A percentile compares a stretch with the other conserved stretches of the same genome.
Conservation (phyloP, 2,113 vertebrate species). For the Emydocephalus ijimae region DNA sequence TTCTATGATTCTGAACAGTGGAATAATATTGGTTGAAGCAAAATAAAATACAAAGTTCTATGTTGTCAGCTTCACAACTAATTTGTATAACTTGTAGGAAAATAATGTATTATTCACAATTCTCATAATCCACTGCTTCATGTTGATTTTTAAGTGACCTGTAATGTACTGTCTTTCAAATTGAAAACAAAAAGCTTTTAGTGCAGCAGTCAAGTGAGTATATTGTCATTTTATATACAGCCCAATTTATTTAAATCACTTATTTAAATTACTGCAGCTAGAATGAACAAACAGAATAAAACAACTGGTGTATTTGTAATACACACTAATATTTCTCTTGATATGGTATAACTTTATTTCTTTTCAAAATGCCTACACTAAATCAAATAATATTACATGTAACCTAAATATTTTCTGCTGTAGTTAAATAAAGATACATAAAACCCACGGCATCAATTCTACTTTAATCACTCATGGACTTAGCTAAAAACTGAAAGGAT, state of each 20-base stretch:
- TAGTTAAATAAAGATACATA: neutral
- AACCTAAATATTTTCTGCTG: neutral
- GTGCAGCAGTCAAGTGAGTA: neutral
- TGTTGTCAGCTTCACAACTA: neutral
- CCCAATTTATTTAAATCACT: neutral
- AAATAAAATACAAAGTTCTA: slow-evolving; percentile 1
- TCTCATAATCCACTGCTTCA: neutral
- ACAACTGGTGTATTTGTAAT: slow-evolving; percentile 1
- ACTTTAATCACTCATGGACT: rapidly evolving
- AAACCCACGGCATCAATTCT: rapidly evolving
- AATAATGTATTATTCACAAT: neutral
- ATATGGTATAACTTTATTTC: neutral
- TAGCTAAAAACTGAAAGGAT: neutral
- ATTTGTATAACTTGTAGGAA: neutral
- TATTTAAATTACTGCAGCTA: neutral
- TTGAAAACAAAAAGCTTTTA: neutral
- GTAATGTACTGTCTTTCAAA: neutral
- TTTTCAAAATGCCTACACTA: neutral
- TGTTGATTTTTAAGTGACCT: neutral
- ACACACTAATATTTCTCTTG: neutral
- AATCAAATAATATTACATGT: neutral
- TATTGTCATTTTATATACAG: neutral
- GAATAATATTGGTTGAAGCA: neutral
- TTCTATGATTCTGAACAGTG: neutral
- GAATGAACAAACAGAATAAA: slow-evolving; percentile 21